phyloP scores from a whole-genome alignment of 2,113 vertebrate genomes.

The Ciconia stormi region DNA sequence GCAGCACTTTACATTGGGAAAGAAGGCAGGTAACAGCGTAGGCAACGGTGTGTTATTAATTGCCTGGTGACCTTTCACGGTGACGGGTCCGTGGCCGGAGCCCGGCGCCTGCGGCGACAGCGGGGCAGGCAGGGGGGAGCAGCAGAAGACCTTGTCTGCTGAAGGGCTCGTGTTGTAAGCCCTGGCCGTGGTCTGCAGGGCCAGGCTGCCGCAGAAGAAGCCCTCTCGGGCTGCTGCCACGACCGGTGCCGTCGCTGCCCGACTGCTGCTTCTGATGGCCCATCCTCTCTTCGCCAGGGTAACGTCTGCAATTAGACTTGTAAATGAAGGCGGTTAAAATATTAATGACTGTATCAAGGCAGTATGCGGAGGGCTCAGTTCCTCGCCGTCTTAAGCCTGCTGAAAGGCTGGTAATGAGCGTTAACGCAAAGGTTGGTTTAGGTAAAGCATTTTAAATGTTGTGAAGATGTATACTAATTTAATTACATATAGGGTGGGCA shows the following conservation, averaged over 20 bases:
- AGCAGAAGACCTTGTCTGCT: not conserved
- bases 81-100: not conserved
- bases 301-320: not conserved
- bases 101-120: not conserved
- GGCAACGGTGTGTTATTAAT: rapidly evolving
- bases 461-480: not conserved
- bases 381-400: not conserved
- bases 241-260: not conserved
- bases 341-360: conserved; percentile 10
- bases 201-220: not conserved
- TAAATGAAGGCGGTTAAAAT: conserved; percentile 29
- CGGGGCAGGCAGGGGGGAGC: rapidly evolving
- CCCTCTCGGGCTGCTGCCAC: rapidly evolving
- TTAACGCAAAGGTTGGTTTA: not conserved
- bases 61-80: not conserved
- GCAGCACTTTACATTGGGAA: not conserved
- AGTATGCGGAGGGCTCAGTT: not conserved
- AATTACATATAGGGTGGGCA: rapidly evolving
- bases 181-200: not conserved
- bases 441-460: not conserved
- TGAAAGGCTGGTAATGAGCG: not conserved
- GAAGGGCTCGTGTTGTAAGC: not conserved
- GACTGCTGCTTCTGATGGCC: not conserved
- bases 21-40: not conserved
- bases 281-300: not conserved